These are phyloP conservation scores for Eriocheir sinensis DNA, from an alignment of 1,140 invertebrate genomes.

Conservation along the genomic window DNA sequence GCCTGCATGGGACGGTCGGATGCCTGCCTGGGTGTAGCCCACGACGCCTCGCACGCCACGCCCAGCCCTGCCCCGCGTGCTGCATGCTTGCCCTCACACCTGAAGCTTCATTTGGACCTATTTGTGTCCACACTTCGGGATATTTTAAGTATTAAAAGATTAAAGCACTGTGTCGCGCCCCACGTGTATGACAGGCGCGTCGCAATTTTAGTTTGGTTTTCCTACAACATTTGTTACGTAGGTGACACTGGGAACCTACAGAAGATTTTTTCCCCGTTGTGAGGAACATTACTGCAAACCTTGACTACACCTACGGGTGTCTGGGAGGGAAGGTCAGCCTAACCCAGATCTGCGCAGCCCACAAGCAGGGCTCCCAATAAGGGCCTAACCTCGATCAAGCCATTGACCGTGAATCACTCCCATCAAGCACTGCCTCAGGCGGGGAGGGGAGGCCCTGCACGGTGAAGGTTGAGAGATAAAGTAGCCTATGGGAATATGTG, in stretches of 20 bases:
- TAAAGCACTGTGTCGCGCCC: too few relatives aligned
- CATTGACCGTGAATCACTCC: neutral
- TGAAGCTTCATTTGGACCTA: too few relatives aligned
- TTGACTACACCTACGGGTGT: neutral
- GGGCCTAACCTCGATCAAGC: neutral
- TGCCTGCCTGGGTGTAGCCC: neutral
- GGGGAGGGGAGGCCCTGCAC: neutral
- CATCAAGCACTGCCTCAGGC: neutral
- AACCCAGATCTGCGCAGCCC: neutral
- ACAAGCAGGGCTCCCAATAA: neutral
- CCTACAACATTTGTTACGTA: neutral
- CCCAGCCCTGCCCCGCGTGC: neutral
- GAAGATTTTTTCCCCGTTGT: neutral
- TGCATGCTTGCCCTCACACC: too few relatives aligned
- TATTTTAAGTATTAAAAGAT: too few relatives aligned
- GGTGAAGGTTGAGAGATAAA: neutral
- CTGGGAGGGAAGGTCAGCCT: neutral
- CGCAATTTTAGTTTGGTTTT: too few relatives aligned
- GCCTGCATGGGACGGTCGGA: neutral
- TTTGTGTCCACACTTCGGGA: too few relatives aligned
- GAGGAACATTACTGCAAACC: conserved; percentile 11
- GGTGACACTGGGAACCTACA: neutral
- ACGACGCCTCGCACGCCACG: neutral
- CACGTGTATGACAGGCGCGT: too few relatives aligned
- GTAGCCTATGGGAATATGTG: neutral